Base-by-base conservation (phyloP, 2,888 invertebrate genomes). In the Mesorhabditis spiculigera region DNA sequence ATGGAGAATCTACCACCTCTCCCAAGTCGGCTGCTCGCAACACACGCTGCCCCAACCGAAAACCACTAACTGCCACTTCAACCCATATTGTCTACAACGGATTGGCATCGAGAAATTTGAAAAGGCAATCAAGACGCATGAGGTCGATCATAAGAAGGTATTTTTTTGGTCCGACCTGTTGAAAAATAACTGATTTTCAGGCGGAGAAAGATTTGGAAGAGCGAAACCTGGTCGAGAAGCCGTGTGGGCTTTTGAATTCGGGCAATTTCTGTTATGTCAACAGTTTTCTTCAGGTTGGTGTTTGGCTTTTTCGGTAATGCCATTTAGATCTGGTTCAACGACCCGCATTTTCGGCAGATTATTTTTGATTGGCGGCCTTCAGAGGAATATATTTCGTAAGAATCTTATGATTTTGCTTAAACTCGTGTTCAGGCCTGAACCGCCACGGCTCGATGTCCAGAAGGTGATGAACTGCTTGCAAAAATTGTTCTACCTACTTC, bases 181-280 rank as follows among this genome's bases (percentile, higher is more conserved):
- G 28, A 28, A 28, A 28, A 10, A 42, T 28, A 8, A 8, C 64
- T 28, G 16, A 16, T 63, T 16, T 8, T 63, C 41, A 16, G 63
- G 16, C 6, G 13, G 28, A 16, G 63, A 63, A 16, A 8, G 72
- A 80, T 28, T 71, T 79, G 70, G 77, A 71, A 41, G 71, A 76
- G 4, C 75, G 85, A 28, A 78, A 83, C 65, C 44, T 77, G 16
- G 71, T 75, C 44, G 73, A 75, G 41, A 74, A 77, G 67, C 85
- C 85, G 5, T 81, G 83, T 63, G 85, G 85, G 0, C 73, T 85
- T 3, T 67, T 70, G 13, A 85, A 85, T 67, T 68, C 70, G 4
- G 85, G 83, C 45, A 85, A 85, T 68, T 82, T 76, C 66, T 85
- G 85, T 71, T 85, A 85, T 69, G 81, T 85, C 16, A 85, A 85